Evolutionary conservation across 2,797 vertebrate genomes (phyloP).

Genomic region (Triplophysa yarkandensis): DNA sequence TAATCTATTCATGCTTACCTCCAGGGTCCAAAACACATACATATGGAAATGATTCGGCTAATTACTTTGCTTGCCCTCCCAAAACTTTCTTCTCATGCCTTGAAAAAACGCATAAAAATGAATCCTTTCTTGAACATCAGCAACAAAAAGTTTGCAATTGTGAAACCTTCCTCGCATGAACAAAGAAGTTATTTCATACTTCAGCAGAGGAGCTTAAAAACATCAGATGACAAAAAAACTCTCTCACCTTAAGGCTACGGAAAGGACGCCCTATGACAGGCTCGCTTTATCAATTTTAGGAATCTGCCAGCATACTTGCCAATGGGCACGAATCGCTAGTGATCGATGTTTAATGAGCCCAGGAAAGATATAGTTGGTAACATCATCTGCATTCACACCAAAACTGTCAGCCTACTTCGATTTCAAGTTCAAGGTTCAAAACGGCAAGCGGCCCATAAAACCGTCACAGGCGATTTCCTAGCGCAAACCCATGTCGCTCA

Average conservation of each 20-base stretch:
- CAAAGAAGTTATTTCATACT: constrained; percentile 28
- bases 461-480: not conserved
- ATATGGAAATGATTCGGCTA: constrained; percentile 9
- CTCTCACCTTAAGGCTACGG: constrained; percentile 33
- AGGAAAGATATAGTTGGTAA: not conserved
- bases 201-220: constrained; percentile 20
- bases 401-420: not conserved
- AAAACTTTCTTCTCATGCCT: not conserved
- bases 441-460: not conserved
- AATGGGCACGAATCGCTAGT: constrained; percentile 13
- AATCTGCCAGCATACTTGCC: constrained; percentile 20
- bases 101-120: not conserved
- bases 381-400: not conserved
- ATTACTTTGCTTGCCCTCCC: not conserved
- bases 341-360: constrained; percentile 17
- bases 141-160: constrained; percentile 3
- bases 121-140: not conserved
- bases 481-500: not conserved
- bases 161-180: constrained; percentile 4
- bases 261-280: constrained; percentile 11
- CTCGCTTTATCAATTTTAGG: constrained; percentile 34
- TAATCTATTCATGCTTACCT: constrained; percentile 13
- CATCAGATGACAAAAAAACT: constrained; percentile 31
- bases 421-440: not conserved
- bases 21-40: constrained; percentile 5